Evolutionary conservation across 2,797 vertebrate species (phyloP), one percentile per base, ranked within the genome.

Genomic region (Podargus strigoides): DNA sequence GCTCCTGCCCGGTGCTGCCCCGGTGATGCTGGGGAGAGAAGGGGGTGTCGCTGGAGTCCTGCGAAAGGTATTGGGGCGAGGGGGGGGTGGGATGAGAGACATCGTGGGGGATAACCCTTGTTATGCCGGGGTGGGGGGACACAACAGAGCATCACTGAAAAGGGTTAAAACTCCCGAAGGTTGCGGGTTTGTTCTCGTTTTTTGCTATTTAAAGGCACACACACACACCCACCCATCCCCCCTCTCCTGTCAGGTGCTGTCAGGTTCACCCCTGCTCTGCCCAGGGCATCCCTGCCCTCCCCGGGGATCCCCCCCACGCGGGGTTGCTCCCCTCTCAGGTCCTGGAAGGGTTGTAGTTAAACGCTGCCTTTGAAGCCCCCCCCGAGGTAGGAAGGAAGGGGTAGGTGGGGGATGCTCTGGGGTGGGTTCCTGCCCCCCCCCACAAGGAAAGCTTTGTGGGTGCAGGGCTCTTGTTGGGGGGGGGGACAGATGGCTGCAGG

Each of bases 1-100:
- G 44, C 39, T 85, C 23, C 89, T 50, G 68, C 49, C 52, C 52
- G 39, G 56, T 68, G 19, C 77, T 42, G 60, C 86, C 34, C 6
- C 88, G 94, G 62, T 60, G 74, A 85, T 70, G 73, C 93, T 62
- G 41, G 88, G 55, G 87, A 80, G 90, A 53, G 91, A 56, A 89
- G n/a, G 32, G 55, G 63, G 26, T 77, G 68, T 87, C 87, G 60
- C 74, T 77, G 91, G 76, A 86, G 77, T 50, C 63, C 82, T 49
- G 59, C 63, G 7, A 56, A 80, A 95, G 93, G 92, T 93, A 91
- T 41, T 20, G 93, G 50, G 66, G 69, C n/a, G n/a, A n/a, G n/a
- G n/a, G n/a, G n/a, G n/a, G n/a, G n/a, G n/a, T n/a, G n/a, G n/a
- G n/a, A n/a, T n/a, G n/a, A n/a, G n/a, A n/a, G n/a, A n/a, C n/a